Base-by-base conservation (phyloP, 2,888 invertebrate species). In the Apamea crenata region DNA sequence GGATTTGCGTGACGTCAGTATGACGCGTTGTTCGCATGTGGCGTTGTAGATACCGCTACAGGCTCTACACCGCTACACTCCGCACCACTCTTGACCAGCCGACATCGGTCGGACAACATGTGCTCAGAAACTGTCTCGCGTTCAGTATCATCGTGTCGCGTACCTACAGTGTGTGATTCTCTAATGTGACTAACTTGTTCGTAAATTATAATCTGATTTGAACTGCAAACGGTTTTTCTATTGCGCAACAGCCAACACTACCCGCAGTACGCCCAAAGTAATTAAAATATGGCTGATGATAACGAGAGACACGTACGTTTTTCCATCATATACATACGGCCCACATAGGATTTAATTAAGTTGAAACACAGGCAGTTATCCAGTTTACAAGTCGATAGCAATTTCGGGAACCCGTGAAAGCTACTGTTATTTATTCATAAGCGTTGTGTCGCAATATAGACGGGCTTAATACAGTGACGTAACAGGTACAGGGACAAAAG, bases 341-440 rank as follows among this genome's bases (percentile, higher is more conserved):
- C 10, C 14, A 32, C 53, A 47, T 29, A 74, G 65, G 66, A 80
- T 87, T 70, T 81, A 84, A 88, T 91, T 86, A 40, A 66, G 63
- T 68, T 77, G 21, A 84, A 89, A 81, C 73, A 69, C 16, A 66
- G 78, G 66, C 25, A n/a, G 7, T 63, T 44, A 63, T 40, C 16
- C 16, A 44, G 40, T 71, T 81, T 83, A 83, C 76, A 70, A 40
- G 66, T 72, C 71, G 78, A 87, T 87, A 87, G 68, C 73, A 87
- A 86, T 89, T 88, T 78, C 18, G 53, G 74, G 61, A n/a, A 50
- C 47, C 71, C 18, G 47, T 68, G 56, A 82, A 80, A 79, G 77
- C 61, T 63, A 47, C 66, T 50, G 71, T 81, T 84, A 84, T 89
- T 83, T 88, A 88, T 88, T 86, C 40, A 75, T 68, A 68, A 76